Conservation (phyloP, 2,797 vertebrate genomes). For the Syndactyla subalaris region DNA sequence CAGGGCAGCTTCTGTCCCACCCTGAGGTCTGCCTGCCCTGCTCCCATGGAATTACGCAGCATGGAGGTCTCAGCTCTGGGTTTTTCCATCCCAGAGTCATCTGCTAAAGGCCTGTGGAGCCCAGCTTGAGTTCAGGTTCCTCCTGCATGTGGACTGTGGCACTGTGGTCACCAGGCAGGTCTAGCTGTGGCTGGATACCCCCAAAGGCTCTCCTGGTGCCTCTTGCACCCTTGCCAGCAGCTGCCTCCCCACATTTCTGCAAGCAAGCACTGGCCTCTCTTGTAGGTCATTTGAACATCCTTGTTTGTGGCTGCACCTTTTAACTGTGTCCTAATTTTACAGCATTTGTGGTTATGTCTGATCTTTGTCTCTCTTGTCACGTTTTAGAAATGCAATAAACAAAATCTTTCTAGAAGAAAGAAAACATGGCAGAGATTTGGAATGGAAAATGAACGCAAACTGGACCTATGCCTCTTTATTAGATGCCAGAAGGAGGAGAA, state of each 20-base stretch:
- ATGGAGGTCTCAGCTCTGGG: neutral
- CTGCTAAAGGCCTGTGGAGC: neutral
- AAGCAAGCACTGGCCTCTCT: neutral
- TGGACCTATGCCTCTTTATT: neutral
- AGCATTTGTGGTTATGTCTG: neutral
- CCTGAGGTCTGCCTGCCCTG: neutral
- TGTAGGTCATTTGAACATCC: neutral
- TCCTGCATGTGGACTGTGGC: too few species aligned
- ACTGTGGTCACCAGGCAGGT: neutral
- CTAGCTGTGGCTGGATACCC: neutral
- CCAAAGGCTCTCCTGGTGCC: neutral
- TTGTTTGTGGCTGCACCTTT: neutral
- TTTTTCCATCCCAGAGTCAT: neutral
- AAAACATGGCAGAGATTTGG: conserved; percentile 42
- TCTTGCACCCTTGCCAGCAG: neutral
- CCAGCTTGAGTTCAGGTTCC: neutral
- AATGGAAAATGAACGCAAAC: conserved; percentile 24
- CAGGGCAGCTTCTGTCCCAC: neutral
- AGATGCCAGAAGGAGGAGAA: conserved; percentile 24
- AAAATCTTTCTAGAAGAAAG: neutral
- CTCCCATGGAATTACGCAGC: neutral
- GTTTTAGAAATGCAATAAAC: conserved; percentile 15
- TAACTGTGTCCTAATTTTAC: neutral
- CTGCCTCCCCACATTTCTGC: neutral
- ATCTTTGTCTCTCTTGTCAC: conserved; percentile 17